A percentile compares a stretch with the other conserved stretches of the same genome.
Evolutionary conservation across 1,140 invertebrate species (phyloP).

Genomic region (Thaumatotibia leucotreta): DNA sequence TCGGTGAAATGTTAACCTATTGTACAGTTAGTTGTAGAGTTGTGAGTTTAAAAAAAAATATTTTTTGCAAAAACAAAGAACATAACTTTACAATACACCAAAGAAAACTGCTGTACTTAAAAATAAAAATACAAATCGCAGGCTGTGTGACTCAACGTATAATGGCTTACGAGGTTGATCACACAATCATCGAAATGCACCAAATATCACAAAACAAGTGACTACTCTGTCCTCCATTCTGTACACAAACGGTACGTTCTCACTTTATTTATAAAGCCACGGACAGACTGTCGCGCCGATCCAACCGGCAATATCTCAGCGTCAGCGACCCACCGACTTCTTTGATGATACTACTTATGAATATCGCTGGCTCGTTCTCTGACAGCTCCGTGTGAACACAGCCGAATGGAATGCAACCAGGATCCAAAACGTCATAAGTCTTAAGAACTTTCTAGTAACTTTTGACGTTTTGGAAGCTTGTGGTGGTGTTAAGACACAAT

Average conservation of each 20-base stretch:
- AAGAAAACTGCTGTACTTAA: no score
- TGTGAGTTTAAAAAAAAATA: no score
- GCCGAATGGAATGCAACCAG: slow-evolving; percentile 23
- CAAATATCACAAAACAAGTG: no score
- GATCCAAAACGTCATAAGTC: slow-evolving; percentile 2
- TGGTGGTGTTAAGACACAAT: slow-evolving; percentile 21
- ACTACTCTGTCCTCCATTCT: not conserved
- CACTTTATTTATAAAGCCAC: slow-evolving; percentile 62
- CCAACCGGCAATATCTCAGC: slow-evolving; percentile 63
- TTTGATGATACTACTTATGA: slow-evolving; percentile 68
- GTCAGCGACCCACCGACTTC: slow-evolving; percentile 41
- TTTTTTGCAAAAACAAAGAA: no score
- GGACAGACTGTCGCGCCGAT: slow-evolving; percentile 55
- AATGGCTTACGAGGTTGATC: no score
- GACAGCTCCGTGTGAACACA: slow-evolving; percentile 41
- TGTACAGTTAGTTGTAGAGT: no score
- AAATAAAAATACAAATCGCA: no score
- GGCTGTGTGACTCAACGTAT: no score
- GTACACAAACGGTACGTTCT: slow-evolving; percentile 31
- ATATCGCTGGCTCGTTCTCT: slow-evolving; percentile 47
- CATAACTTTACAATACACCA: no score
- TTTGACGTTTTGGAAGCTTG: slow-evolving; percentile 29
- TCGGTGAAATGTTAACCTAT: no score
- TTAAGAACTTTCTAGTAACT: slow-evolving; percentile 14
- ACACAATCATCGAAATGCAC: no score